Percentiles rank a stretch among this genome's conserved stretches.
phyloP scores from a whole-genome alignment of 2,797 vertebrate species.

The Xenentodon cancila region DNA sequence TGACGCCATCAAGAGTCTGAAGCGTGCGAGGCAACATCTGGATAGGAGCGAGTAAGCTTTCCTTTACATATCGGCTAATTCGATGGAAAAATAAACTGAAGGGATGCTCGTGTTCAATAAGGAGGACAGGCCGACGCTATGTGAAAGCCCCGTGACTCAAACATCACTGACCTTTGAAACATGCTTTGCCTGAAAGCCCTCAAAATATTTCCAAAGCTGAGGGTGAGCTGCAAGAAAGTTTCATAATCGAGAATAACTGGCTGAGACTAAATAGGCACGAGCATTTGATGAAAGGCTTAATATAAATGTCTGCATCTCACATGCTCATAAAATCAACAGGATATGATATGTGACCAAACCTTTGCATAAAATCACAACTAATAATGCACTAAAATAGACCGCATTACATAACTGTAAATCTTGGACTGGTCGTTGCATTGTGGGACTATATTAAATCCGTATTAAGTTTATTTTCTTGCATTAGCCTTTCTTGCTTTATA shows the following conservation, averaged over 20 bases:
- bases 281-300: background rate
- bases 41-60: background rate
- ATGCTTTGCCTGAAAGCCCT: background rate
- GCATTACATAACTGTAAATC: conserved; percentile 11
- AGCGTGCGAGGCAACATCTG: background rate
- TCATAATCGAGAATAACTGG: background rate
- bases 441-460: conserved; percentile 1
- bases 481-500: conserved; percentile 2
- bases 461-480: background rate
- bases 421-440: conserved; percentile 5
- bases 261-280: background rate
- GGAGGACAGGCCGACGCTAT: background rate
- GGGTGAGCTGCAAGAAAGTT: conserved; percentile 2
- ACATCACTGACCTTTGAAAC: background rate
- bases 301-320: background rate
- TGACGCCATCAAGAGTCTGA: background rate
- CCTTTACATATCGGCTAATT: conserved; percentile 1
- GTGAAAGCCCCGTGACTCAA: background rate
- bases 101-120: background rate
- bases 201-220: conserved; percentile 5
- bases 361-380: conserved; percentile 7
- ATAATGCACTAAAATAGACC: background rate
- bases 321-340: conserved; percentile 3
- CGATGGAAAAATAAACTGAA: background rate
- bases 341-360: background rate